These are phyloP conservation scores for Ginglymostoma cirratum DNA, from an alignment of 2,113 vertebrate genomes.

Conservation along the genomic window DNA sequence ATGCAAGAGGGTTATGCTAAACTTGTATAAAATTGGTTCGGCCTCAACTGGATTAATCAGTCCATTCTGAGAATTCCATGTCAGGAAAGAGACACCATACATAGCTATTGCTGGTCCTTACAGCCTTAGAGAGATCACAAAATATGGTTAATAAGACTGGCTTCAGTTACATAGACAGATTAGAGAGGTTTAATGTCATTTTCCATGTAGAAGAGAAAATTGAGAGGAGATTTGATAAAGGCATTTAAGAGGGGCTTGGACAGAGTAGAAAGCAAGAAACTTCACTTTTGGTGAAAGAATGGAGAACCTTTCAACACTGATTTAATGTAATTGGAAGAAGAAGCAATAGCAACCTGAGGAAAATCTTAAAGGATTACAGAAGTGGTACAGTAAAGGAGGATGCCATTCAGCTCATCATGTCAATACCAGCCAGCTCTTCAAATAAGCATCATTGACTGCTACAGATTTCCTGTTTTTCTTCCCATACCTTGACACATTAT, in stretches of 20 bases:
- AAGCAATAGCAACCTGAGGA: not conserved
- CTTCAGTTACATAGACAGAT: not conserved
- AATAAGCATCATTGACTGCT: too few species aligned
- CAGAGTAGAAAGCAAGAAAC: not conserved
- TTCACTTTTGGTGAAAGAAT: not conserved
- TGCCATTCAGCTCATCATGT: too few species aligned
- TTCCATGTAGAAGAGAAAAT: not conserved
- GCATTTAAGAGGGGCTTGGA: not conserved
- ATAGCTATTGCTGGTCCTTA: too few species aligned
- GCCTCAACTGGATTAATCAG: not conserved
- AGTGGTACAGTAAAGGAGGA: too few species aligned
- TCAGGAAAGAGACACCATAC: too few species aligned
- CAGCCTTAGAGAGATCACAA: too few species aligned
- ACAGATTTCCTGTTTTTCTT: too few species aligned
- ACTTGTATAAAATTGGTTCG: not conserved
- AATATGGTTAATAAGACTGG: not conserved
- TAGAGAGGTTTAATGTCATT: not conserved
- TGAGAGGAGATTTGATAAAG: not conserved
- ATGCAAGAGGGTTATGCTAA: too few species aligned
- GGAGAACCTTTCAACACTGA: not conserved
- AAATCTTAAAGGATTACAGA: not conserved
- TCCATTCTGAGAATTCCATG: not conserved
- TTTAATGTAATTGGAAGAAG: not conserved
- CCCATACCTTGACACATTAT: too few species aligned
- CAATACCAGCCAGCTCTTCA: too few species aligned